phyloP scores from a whole-genome alignment of 2,113 vertebrate genomes.

The Rhipidura dahli region DNA sequence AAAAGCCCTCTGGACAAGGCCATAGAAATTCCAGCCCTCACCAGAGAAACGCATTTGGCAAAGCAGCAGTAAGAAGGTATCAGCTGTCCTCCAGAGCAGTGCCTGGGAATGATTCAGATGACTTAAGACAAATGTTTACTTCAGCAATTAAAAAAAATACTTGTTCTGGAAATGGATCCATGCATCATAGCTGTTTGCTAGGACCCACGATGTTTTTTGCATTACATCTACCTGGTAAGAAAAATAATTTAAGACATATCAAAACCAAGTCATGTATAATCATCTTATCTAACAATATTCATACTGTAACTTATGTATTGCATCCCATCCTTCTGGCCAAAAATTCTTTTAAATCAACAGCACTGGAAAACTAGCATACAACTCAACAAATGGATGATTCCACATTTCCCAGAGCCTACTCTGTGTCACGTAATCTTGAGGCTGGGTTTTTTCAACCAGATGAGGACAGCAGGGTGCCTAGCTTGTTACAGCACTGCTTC shows the following conservation, averaged over 20 bases:
- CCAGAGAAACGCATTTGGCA: neutral
- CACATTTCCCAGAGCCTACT: neutral
- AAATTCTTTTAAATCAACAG: neutral
- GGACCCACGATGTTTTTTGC: neutral
- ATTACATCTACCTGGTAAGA: neutral
- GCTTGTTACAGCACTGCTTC: neutral
- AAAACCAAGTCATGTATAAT: neutral
- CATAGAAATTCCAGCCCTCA: neutral
- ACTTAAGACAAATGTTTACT: neutral
- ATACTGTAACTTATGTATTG: neutral
- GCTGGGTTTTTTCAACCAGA: neutral
- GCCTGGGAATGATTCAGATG: neutral
- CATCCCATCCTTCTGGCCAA: neutral
- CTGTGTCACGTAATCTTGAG: neutral
- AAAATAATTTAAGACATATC: neutral
- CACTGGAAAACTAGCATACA: neutral
- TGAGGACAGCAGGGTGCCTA: conserved; percentile 1
- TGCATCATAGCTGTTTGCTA: neutral
- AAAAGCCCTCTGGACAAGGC: neutral
- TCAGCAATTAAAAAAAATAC: neutral
- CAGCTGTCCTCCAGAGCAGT: neutral
- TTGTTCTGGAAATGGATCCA: neutral
- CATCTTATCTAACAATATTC: neutral
- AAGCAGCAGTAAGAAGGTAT: neutral
- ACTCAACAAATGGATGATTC: neutral